Evolutionary conservation across 2,888 invertebrate genomes (phyloP).

Genomic region (Aethes cnicana): DNA sequence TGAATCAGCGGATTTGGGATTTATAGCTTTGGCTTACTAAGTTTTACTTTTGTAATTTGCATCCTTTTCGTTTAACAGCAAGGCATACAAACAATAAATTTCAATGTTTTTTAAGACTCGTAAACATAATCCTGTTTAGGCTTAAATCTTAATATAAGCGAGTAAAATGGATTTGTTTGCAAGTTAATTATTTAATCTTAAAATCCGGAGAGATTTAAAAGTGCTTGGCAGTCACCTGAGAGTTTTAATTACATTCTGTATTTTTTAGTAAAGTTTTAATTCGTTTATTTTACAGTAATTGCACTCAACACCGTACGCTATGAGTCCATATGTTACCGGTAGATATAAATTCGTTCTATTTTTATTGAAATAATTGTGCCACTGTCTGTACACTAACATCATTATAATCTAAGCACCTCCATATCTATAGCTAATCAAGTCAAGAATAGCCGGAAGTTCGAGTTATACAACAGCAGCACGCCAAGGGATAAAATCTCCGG

Average conservation of each 20-base stretch:
- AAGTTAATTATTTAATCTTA: slow-evolving; percentile 14
- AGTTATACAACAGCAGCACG: too few relatives aligned
- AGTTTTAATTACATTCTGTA: background rate
- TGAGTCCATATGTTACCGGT: too few relatives aligned
- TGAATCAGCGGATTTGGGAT: slow-evolving; percentile 59
- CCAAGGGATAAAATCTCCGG: too few relatives aligned
- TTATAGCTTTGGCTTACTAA: slow-evolving; percentile 55
- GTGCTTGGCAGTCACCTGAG: background rate
- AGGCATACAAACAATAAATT: background rate
- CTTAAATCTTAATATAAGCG: background rate
- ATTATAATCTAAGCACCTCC: too few relatives aligned
- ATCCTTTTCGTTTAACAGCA: background rate
- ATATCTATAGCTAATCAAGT: too few relatives aligned
- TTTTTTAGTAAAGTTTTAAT: background rate
- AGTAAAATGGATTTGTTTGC: slow-evolving; percentile 9
- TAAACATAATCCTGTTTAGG: slow-evolving; percentile 6
- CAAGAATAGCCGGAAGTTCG: too few relatives aligned
- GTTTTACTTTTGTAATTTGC: slow-evolving; percentile 31
- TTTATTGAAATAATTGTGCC: too few relatives aligned
- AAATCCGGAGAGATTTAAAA: slow-evolving; percentile 2
- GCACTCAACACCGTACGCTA: too few relatives aligned
- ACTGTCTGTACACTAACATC: too few relatives aligned
- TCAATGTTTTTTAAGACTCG: background rate
- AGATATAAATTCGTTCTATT: too few relatives aligned
- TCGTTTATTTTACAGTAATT: too few relatives aligned